Base-by-base conservation (phyloP, 2,113 vertebrate genomes). In the Cygnus buccinator region DNA sequence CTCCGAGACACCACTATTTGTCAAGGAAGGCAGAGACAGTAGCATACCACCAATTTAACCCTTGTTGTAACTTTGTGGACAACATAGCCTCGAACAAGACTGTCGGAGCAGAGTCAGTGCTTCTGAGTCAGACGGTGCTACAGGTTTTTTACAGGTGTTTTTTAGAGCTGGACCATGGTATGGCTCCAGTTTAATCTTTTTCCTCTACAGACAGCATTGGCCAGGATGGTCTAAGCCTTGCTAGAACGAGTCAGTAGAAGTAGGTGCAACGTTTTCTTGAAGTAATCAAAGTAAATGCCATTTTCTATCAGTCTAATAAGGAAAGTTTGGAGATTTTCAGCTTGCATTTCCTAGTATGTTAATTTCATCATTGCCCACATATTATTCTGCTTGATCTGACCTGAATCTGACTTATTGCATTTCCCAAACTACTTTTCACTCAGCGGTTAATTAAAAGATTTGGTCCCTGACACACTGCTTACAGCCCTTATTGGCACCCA, bases 371-470 rank as follows among this genome's bases (percentile, higher is more conserved):
- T 65, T 92, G 88, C 94, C 77, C 84, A 93, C 80, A 73, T 96
- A 92, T 96, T 93, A 92, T 90, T 95, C 89, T 93, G 96, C 95
- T 97, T 92, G 93, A 97, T 97, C 96, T 97, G 97, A 97, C 97
- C 97, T 94, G 96, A 97, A 97, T 97, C 97, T 97, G 95, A 97
- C 83, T 90, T 87, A 92, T 6, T 93, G 54, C 93, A 95, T 97
- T 97, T 97, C 81, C 89, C 95, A 93, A 95, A 94, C 79, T 90
- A 95, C 97, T 97, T 97, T 97, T 96, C 94, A 94, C 84, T 95
- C 94, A 87, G 84, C 70, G 86, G 75, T 96, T 97, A 97, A 96
- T 96, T 96, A 98, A 98, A 96, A 97, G 93, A 97, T 97, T 97
- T 96, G 84, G 89, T 95, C 94, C 92, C 73, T 95, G 93, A 97